phyloP scores from a whole-genome alignment of 2,113 vertebrate species.

The Cryptotis parvus region DNA sequence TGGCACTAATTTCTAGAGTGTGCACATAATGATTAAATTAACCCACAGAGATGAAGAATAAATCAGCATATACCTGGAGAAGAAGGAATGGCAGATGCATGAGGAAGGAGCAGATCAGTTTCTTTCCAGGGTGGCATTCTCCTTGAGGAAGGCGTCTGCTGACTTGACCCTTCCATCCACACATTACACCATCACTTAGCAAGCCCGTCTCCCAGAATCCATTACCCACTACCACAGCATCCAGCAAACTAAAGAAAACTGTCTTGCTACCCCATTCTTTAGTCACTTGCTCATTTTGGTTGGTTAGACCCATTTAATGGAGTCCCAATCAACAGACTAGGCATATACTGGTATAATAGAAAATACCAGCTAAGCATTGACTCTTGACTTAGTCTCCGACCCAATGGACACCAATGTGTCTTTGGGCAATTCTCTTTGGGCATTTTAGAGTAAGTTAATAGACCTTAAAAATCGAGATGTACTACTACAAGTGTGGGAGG shows the following conservation, averaged over 20 bases:
- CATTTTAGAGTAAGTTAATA: constrained; percentile 31
- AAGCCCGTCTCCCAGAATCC: constrained; percentile 38
- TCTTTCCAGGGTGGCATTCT: neutral
- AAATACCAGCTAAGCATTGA: constrained; percentile 52
- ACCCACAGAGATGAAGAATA: constrained; percentile 66
- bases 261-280: neutral
- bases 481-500: too few relatives aligned
- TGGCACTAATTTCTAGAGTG: constrained; percentile 72
- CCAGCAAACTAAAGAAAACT: constrained; percentile 39
- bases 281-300: neutral
- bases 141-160: neutral
- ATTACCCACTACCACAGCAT: neutral
- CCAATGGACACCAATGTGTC: neutral
- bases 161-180: neutral
- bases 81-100: constrained; percentile 63
- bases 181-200: neutral
- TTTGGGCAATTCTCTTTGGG: neutral
- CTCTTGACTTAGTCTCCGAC: constrained; percentile 45
- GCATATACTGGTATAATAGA: neutral
- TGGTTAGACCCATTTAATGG: constrained; percentile 35
- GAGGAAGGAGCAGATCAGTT: constrained; percentile 56
- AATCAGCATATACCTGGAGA: constrained; percentile 43
- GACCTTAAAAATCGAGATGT: neutral
- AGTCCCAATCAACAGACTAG: neutral
- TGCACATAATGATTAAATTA: constrained; percentile 78